Percentiles rank a stretch among this genome's conserved stretches.
These are phyloP conservation scores for Mamestra brassicae DNA, from an alignment of 2,888 invertebrate genomes.

Conservation along the genomic window DNA sequence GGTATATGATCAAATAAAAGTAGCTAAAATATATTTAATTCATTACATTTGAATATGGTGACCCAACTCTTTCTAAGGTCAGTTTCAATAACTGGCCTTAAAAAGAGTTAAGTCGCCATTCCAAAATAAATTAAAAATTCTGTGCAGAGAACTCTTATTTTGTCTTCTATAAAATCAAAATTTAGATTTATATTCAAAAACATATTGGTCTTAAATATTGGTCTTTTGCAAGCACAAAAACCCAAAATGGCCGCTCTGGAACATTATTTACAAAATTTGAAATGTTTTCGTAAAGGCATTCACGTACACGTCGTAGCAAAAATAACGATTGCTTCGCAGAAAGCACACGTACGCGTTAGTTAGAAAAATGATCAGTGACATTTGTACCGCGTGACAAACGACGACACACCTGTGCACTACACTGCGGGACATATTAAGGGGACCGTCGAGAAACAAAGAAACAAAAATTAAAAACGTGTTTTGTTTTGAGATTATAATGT, in stretches of 20 bases:
- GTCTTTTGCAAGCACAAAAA: not conserved
- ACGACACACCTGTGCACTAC: slow-evolving; percentile 47
- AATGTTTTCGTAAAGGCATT: not conserved
- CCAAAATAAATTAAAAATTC: too few relatives aligned
- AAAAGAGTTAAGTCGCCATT: too few relatives aligned
- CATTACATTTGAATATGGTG: too few relatives aligned
- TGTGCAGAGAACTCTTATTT: too few relatives aligned
- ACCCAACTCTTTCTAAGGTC: too few relatives aligned
- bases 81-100: too few relatives aligned
- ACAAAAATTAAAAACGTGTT: not conserved
- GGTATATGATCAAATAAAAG: not conserved
- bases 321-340: slow-evolving; percentile 11
- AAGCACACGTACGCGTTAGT: slow-evolving; percentile 32
- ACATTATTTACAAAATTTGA: not conserved
- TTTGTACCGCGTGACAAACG: slow-evolving; percentile 46
- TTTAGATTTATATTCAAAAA: too few relatives aligned
- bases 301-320: slow-evolving; percentile 3
- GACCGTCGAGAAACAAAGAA: slow-evolving; percentile 24
- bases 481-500: slow-evolving; percentile 3
- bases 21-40: too few relatives aligned
- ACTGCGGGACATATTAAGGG: slow-evolving; percentile 39
- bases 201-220: not conserved
- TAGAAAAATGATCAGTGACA: slow-evolving; percentile 55
- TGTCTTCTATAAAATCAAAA: too few relatives aligned
- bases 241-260: not conserved